Base-by-base conservation (phyloP, 2,888 invertebrate genomes). In the Heliconius hortense region DNA sequence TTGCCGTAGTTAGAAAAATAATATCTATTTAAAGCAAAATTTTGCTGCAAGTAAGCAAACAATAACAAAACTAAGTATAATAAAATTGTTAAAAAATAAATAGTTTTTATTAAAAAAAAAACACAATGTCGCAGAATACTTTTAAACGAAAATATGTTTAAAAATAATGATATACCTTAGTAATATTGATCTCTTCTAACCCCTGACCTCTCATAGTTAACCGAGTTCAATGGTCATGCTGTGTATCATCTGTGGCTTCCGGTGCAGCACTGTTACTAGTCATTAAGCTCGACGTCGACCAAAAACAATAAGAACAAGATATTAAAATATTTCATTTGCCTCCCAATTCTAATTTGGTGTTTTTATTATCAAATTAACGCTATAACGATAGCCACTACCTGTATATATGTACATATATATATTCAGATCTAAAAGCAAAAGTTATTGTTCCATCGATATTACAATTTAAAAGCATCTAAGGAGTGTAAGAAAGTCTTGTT, bases 381-480 rank as follows among this genome's bases (percentile, higher is more conserved):
- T n/a, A 11, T 21, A 35, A 35, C 11, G n/a, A n/a, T 35, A 64
- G 35, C 48, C 48, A 26, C 11, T 48, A 18, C 26, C 18, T 48
- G 5, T n/a, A 26, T 43, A 53, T 10, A 28, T 63, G 3, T n/a
- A n/a, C 21, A 24, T 66, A n/a, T 3, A n/a, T 35, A 13, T 39
- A 66, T 21, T 53, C 28, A 53, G 7, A 69, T 53, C n/a, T n/a
- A 69, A 53, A 69, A 69, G 48, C 67, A 68, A 68, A 48, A 68
- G 67, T 48, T 24, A 48, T 43, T 67, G 43, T 67, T 26, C 26
- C 43, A 10, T 48, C 4, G 4, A 8, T 18, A 67, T 68, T 28
- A 26, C 67, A 26, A 21, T 48, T 53, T 31, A 53, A 31, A 67
- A 21, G 2, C 31, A 11, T n/a, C 5, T 53, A 69, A 15, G 15